Evolutionary conservation across 2,797 vertebrate genomes (phyloP).

Genomic region (Enteromius mattozi): DNA sequence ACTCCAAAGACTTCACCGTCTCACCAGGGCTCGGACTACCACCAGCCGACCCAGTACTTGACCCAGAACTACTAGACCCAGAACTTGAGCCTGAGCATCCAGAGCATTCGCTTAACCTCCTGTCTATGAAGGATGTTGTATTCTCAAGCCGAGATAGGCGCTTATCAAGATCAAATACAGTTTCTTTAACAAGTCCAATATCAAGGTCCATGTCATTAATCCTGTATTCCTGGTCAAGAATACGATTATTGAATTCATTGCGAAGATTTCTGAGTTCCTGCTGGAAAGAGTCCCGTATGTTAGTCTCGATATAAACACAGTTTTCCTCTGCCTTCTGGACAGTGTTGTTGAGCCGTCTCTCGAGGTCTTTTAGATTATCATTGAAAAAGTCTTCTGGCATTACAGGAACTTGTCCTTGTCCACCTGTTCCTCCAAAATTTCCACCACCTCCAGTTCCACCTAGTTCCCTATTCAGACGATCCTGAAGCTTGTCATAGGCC

Average conservation of each 20-base stretch:
- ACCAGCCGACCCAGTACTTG: slow-evolving; percentile 48
- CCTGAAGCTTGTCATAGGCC: slow-evolving; percentile 71
- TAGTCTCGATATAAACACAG: slow-evolving; percentile 69
- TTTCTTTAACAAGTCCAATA: slow-evolving; percentile 72
- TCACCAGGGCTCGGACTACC: slow-evolving; percentile 59
- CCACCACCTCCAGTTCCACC: slow-evolving; percentile 30
- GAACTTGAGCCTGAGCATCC: slow-evolving; percentile 50
- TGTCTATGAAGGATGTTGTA: slow-evolving; percentile 67
- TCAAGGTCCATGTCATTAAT: slow-evolving; percentile 77
- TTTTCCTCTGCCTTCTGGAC: slow-evolving; percentile 75
- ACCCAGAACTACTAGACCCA: slow-evolving; percentile 41
- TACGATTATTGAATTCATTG: slow-evolving; percentile 69
- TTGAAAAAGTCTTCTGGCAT: slow-evolving; percentile 62
- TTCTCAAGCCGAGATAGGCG: slow-evolving; percentile 71
- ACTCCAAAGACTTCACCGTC: slow-evolving; percentile 81
- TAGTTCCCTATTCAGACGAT: slow-evolving; percentile 71
- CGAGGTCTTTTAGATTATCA: slow-evolving; percentile 72
- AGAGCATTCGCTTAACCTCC: slow-evolving; percentile 71
- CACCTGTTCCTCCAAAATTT: slow-evolving; percentile 17
- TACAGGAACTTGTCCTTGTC: slow-evolving; percentile 6
- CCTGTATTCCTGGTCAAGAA: slow-evolving; percentile 72
- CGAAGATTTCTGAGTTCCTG: slow-evolving; percentile 71
- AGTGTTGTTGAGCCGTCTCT: slow-evolving; percentile 78
- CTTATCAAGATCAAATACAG: slow-evolving; percentile 65
- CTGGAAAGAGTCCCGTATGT: slow-evolving; percentile 74